phyloP scores from a whole-genome alignment of 2,888 invertebrate species.

The Drepana falcataria region DNA sequence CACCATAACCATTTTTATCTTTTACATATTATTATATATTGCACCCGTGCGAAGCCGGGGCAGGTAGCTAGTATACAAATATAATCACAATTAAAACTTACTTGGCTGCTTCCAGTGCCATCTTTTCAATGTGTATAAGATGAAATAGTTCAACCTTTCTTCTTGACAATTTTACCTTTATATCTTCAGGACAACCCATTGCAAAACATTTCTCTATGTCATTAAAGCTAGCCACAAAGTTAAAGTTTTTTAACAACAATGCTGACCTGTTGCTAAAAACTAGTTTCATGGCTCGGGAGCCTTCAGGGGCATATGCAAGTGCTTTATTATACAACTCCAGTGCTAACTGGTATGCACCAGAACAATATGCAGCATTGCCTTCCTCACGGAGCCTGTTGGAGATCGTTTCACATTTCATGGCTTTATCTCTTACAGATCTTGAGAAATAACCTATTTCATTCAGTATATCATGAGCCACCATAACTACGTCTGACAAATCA shows the following conservation, averaged over 20 bases:
- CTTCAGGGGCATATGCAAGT: slow-evolving; percentile 23
- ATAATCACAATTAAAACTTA: neutral
- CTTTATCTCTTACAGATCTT: no score
- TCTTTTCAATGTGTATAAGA: neutral
- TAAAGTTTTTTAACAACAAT: slow-evolving; percentile 13
- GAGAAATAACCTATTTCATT: no score
- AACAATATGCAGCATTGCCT: slow-evolving; percentile 20
- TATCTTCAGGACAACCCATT: slow-evolving; percentile 23
- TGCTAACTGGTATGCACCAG: neutral
- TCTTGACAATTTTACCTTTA: slow-evolving; percentile 17
- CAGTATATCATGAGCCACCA: neutral
- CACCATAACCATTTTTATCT: no score
- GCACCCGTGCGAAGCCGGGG: no score
- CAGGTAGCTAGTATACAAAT: no score
- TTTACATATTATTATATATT: no score
- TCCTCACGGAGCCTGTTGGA: slow-evolving; percentile 19
- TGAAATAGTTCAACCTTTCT: slow-evolving; percentile 11
- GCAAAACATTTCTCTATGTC: slow-evolving; percentile 27
- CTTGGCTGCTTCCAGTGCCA: neutral
- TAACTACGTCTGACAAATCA: neutral
- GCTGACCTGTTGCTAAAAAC: slow-evolving; percentile 33
- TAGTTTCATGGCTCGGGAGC: slow-evolving; percentile 20
- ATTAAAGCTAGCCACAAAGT: slow-evolving; percentile 16
- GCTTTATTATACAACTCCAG: slow-evolving; percentile 25
- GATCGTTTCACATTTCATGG: neutral